A percentile compares a stretch with the other conserved stretches of the same genome.
phyloP scores from a whole-genome alignment of 2,888 invertebrate genomes.

The Acrobasis suavella region DNA sequence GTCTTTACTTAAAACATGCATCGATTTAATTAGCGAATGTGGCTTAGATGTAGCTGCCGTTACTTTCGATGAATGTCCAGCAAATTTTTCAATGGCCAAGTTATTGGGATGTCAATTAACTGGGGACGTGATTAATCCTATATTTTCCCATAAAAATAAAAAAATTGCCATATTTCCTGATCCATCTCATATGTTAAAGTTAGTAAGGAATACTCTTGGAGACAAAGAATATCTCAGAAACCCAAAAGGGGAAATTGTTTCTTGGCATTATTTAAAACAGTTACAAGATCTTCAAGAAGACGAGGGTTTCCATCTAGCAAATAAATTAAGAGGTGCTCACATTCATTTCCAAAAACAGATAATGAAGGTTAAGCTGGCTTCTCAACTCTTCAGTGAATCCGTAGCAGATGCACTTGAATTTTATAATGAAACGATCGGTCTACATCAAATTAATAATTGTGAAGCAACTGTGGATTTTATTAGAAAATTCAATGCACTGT shows the following conservation, averaged over 20 bases:
- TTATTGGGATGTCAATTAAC: too few relatives aligned
- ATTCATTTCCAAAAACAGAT: neutral
- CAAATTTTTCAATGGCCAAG: too few relatives aligned
- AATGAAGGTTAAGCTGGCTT: neutral
- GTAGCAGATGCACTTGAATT: conserved; percentile 4
- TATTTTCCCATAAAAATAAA: too few relatives aligned
- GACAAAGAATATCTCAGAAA: neutral
- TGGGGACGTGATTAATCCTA: too few relatives aligned
- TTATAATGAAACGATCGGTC: neutral
- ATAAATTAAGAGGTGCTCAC: neutral
- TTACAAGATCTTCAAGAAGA: neutral
- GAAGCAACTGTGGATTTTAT: neutral
- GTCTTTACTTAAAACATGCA: neutral
- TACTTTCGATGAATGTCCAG: too few relatives aligned
- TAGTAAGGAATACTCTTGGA: too few relatives aligned
- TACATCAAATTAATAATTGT: neutral
- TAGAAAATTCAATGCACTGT: neutral
- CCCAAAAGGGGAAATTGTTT: neutral
- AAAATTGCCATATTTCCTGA: too few relatives aligned
- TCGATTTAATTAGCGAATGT: neutral
- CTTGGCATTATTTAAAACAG: neutral
- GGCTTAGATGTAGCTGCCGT: neutral
- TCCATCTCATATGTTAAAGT: too few relatives aligned
- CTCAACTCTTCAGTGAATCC: neutral
- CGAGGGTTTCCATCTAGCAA: neutral